phyloP scores from a whole-genome alignment of 2,888 invertebrate species.

The Esperia sulphurella region DNA sequence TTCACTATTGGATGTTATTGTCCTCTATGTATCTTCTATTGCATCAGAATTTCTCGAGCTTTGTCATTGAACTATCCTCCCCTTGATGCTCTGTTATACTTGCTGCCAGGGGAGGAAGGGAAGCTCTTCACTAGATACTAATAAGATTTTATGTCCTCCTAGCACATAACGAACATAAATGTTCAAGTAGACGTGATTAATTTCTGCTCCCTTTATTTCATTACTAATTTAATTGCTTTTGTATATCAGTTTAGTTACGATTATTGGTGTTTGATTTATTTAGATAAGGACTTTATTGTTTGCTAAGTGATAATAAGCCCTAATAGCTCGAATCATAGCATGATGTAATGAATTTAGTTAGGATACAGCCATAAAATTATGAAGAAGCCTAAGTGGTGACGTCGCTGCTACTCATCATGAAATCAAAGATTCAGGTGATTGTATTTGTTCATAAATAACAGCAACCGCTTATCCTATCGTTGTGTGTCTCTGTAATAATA shows the following conservation, averaged over 20 bases:
- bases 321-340: too few relatives aligned
- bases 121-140: background rate
- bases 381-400: too few relatives aligned
- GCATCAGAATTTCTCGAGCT: background rate
- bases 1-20: slow-evolving; percentile 28
- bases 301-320: background rate
- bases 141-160: background rate
- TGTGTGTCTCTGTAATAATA: too few relatives aligned
- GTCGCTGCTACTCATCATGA: too few relatives aligned
- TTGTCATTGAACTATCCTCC: background rate
- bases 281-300: background rate
- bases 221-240: slow-evolving; percentile 55
- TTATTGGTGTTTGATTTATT: slow-evolving; percentile 56
- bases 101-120: background rate
- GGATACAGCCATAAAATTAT: too few relatives aligned
- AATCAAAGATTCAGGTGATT: too few relatives aligned
- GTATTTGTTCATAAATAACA: too few relatives aligned
- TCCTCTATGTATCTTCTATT: slow-evolving; percentile 13
- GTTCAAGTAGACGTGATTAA: slow-evolving; percentile 36
- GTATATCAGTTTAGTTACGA: slow-evolving; percentile 52
- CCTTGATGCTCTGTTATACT: background rate
- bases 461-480: too few relatives aligned
- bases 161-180: slow-evolving; percentile 11
- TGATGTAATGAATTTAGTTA: too few relatives aligned
- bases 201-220: slow-evolving; percentile 49